Evolutionary conservation across 1,140 invertebrate species (phyloP), one percentile per base, ranked within the genome.

Genomic region (Eupristina koningsbergeri): DNA sequence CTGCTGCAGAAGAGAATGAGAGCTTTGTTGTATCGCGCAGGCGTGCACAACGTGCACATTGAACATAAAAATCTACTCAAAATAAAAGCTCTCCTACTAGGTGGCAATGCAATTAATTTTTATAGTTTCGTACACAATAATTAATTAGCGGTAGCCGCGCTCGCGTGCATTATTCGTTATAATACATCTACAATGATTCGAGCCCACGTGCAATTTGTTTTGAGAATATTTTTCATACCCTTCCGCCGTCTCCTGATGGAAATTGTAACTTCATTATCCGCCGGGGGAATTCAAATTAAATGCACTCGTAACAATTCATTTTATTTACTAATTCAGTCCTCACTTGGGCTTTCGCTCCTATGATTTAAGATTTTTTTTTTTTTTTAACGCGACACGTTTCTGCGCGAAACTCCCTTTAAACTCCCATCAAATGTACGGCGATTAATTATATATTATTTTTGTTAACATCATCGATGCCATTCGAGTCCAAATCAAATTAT

Each of bases 121-220:
- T 58, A 58, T 58, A 58, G 74, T 58, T 76, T 47, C 29, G 74
- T 76, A 58, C 47, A 76, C 47, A 58, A 76, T 58, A 76, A 76
- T 76, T 76, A 76, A 76, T 76, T 76, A 76, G 31, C 45, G 74
- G 58, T 76, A 74, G 71, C 71, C 7, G 41, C 71, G 71, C 26
- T 31, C 41, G 47, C 47, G 47, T 74, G 13, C 47, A 47, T 50
- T 45, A 47, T 50, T 45, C 71, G 41, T 47, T 74, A 74, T 17
- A 45, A n/a, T 74, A 29, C n/a, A 41, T 74, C 26, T 69, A 39
- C 19, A 34, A 3, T 69, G 67, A 69, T 69, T 69, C 26, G 67
- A 69, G 15, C 71, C 2, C 34, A n/a, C 31, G 47, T 19, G 19
- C 22, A 50, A 47, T 74, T 74, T 74, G 71, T 74, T 74, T 74